phyloP scores from a whole-genome alignment of 1,140 invertebrate species.

The Caerostris extrusa region DNA sequence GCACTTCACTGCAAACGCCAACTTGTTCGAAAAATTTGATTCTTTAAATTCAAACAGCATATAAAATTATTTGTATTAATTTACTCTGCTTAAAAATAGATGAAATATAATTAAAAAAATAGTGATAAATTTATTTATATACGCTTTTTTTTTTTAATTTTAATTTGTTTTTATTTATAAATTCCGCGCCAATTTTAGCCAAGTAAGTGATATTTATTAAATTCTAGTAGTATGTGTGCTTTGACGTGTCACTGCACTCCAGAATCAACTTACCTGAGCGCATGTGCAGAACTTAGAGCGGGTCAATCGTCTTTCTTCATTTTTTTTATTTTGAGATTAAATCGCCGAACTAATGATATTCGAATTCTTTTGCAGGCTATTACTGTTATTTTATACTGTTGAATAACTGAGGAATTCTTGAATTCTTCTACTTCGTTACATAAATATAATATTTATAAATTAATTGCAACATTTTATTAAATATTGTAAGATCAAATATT shows the following conservation, averaged over 20 bases:
- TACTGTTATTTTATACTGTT: not conserved
- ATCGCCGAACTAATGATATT: conserved; percentile 44
- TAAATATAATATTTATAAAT: too few relatives aligned
- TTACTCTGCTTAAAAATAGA: too few relatives aligned
- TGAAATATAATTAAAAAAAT: too few relatives aligned
- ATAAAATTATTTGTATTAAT: not conserved
- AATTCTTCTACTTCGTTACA: too few relatives aligned
- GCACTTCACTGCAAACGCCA: not conserved
- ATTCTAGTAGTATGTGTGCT: not conserved
- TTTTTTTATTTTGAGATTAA: conserved; percentile 26
- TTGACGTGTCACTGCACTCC: conserved; percentile 71
- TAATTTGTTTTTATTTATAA: not conserved
- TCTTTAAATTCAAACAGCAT: not conserved
- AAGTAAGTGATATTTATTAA: not conserved
- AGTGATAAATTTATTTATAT: too few relatives aligned
- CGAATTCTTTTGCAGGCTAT: not conserved
- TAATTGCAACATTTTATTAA: too few relatives aligned
- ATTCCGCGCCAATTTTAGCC: not conserved
- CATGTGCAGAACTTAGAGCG: conserved; percentile 49
- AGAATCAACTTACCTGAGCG: conserved; percentile 52
- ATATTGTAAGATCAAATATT: too few relatives aligned
- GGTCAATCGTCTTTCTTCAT: conserved; percentile 68
- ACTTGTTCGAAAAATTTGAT: not conserved
- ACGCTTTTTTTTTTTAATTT: too few relatives aligned
- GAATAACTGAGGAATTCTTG: not conserved